Evolutionary conservation across 2,797 vertebrate species (phyloP), one percentile per base, ranked within the genome.

Genomic region (Enteromius trimaculatus): DNA sequence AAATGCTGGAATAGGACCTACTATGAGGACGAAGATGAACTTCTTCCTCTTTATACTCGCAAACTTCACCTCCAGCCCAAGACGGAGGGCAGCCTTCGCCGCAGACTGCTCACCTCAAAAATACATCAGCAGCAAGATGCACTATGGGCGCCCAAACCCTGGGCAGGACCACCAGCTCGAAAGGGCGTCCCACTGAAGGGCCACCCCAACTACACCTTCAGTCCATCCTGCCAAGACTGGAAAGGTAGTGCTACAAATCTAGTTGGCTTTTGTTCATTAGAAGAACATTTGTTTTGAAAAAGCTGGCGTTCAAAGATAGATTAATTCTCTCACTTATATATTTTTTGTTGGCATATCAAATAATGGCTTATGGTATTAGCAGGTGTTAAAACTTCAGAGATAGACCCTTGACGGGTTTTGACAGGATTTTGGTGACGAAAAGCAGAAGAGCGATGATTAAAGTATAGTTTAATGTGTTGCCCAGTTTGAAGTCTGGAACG

Each of bases 21-120:
- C 66, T 89, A 77, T 37, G 90, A 90, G 78, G 90, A 90, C 7
- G 83, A 90, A 77, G 88, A 90, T 17, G 87, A 90, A 80, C 86
- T 89, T 17, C 83, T 89, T 62, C 88, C 90, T 58, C 80, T 90
- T 16, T 84, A 84, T 65, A 75, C 76, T 13, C 77, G 62, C 16
- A 84, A 76, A n/a, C 23, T 85, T 23, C 65, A 77, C 60, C 78
- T 89, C 4, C 85, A 88, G 68, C 78, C 87, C 66, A 88, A 88
- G 26, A 87, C 65, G 2, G 88, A 88, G 79, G 87, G 88, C 60
- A 89, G 87, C 60, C 85, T 89, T 39, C 78, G 87, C 29, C 83
- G 87, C 3, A 88, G 88, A 7, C 88, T 89, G 26, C 87, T 90
- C 39, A 86, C 79, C 21, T 60, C 87, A 23, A 89, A 89, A 79